These are phyloP conservation scores for Desmophyllum pertusum DNA, from an alignment of 92 coral and sea anemone genomes.

Conservation along the genomic window DNA sequence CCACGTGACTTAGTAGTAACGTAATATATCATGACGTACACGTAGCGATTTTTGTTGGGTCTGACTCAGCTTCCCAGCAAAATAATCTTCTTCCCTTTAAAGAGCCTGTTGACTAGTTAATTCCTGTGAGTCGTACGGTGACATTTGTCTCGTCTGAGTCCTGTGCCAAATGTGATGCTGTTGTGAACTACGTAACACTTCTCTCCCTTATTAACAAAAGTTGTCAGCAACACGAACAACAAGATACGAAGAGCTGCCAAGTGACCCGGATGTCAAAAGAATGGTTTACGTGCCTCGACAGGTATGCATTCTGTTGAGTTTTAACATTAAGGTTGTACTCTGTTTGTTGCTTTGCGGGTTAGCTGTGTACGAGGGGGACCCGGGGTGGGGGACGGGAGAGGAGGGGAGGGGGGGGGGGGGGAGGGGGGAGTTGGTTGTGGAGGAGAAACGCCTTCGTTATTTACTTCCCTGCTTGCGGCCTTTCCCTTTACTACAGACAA, in stretches of 20 bases:
- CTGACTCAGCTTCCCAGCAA: background rate
- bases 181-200: background rate
- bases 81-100: background rate
- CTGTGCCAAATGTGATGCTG: background rate
- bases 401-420: no score
- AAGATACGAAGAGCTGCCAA: conserved; percentile 67
- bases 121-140: background rate
- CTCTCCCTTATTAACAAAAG: conserved; percentile 19
- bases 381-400: no score
- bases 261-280: conserved; percentile 55
- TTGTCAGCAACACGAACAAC: conserved; percentile 79
- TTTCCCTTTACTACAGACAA: no score
- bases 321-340: background rate
- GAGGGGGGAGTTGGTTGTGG: no score
- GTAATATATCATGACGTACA: no score
- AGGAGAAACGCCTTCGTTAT: no score
- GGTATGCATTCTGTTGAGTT: conserved; percentile 36
- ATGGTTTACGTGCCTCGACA: conserved; percentile 61
- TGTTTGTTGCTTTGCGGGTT: no score
- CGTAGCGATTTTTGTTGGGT: no score
- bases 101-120: background rate
- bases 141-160: background rate
- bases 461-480: no score
- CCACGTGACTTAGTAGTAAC: no score
- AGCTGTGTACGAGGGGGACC: no score